Evolutionary conservation across 2,888 invertebrate genomes (phyloP), one percentile per base, ranked within the genome.

Genomic region (Caenorhabditis drosophilae): DNA sequence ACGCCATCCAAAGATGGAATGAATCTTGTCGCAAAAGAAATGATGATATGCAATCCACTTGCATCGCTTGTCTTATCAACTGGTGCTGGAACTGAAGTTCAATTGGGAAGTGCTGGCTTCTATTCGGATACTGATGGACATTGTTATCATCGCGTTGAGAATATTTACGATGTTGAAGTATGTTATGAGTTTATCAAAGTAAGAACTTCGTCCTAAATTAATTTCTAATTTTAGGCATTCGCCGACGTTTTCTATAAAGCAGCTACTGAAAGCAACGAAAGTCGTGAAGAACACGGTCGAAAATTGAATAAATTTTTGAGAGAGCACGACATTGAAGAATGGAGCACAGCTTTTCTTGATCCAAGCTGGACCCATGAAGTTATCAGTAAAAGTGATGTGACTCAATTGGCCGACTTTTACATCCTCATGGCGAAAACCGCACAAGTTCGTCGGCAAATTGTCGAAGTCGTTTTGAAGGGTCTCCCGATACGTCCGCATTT

Each of bases 341-440:
- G 80, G 80, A 76, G 76, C 35, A 56, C 68, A 11, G 72, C 74
- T n/a, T 80, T 80, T 54, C 58, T 80, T 35, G 80, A 80, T 50
- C 80, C 80, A 1, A 58, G 60, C 18, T 80, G 80, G 80, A 79
- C 78, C 1, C 80, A 80, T 54, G 77, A 79, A 55, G 80, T 80
- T 38, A 78, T 80, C 45, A 59, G 76, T 52, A 53, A 58, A 22
- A 51, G 55, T 36, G 70, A 75, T 36, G 75, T 75, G 1, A 62
- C 58, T 9, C 72, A 67, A 49, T 69, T 80, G 22, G 67, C 76
- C 7, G 76, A 79, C 45, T 79, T 80, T 69, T 76, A 77, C 49
- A 58, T 70, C 25, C 61, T 79, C 25, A 78, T 80, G 78, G 60
- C 61, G 9, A 67, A 76, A 34, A 78, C 79, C 0, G 68, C 73